phyloP scores from a whole-genome alignment of 2,888 invertebrate species.

The Dryocosmus kuriphilus region DNA sequence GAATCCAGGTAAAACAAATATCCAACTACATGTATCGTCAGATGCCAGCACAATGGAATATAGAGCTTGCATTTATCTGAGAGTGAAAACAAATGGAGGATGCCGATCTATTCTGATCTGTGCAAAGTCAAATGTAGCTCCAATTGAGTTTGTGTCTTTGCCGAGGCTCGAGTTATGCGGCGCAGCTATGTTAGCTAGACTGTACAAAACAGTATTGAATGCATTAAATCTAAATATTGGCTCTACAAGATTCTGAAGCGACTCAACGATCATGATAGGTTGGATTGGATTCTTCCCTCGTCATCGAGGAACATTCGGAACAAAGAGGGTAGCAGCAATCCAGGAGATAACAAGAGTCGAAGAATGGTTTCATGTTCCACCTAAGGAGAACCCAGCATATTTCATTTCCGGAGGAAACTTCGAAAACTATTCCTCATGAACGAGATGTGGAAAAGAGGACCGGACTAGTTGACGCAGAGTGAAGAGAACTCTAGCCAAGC shows the following conservation, averaged over 20 bases:
- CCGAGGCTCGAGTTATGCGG: slow-evolving; percentile 53
- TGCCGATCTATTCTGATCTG: too few species aligned
- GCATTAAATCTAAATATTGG: too few species aligned
- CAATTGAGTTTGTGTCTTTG: slow-evolving; percentile 48
- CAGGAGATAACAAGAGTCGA: too few species aligned
- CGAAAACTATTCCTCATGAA: background rate
- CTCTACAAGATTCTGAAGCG: too few species aligned
- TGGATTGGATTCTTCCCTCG: slow-evolving; percentile 48
- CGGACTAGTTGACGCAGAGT: background rate
- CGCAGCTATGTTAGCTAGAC: slow-evolving; percentile 44
- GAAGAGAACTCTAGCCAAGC: background rate
- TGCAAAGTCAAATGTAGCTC: slow-evolving; percentile 52
- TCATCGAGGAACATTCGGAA: slow-evolving; percentile 47
- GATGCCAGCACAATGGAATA: too few species aligned
- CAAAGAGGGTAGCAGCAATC: slow-evolving; percentile 48
- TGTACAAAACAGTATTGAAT: slow-evolving; percentile 43
- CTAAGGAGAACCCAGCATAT: slow-evolving; percentile 48
- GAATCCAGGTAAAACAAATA: too few species aligned
- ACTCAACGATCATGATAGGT: slow-evolving; percentile 43
- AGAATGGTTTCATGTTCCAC: slow-evolving; percentile 47
- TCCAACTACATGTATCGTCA: too few species aligned
- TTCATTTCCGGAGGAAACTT: slow-evolving; percentile 43
- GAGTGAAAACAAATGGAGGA: too few species aligned
- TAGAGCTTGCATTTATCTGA: too few species aligned
- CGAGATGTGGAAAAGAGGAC: too few species aligned